Conservation (phyloP, 2,888 invertebrate species). For the Tipula confusa region DNA sequence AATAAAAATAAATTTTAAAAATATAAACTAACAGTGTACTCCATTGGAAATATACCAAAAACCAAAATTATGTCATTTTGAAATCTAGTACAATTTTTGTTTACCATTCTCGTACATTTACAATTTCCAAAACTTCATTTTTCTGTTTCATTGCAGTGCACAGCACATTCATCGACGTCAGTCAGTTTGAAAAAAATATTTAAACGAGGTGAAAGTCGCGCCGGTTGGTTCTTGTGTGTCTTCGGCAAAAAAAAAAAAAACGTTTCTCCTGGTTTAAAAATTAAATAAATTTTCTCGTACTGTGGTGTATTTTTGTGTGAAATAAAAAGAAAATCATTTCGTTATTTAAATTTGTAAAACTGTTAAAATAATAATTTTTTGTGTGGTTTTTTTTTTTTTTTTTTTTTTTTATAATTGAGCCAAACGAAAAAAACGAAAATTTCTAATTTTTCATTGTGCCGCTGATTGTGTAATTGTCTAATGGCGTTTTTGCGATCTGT, state of each 20-base stretch:
- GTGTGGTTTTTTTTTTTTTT: too few relatives aligned
- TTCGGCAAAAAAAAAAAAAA: background rate
- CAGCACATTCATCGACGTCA: background rate
- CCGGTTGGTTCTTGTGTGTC: background rate
- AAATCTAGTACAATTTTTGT: slow-evolving; percentile 27
- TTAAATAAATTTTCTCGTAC: background rate
- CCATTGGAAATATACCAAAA: background rate
- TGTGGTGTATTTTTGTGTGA: background rate
- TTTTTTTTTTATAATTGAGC: too few relatives aligned
- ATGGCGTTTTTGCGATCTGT: slow-evolving; percentile 51
- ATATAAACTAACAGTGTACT: background rate
- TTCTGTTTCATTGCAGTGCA: background rate
- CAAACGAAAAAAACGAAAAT: background rate
- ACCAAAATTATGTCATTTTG: background rate
- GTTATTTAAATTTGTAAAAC: background rate
- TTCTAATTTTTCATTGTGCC: background rate
- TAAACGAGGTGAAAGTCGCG: background rate
- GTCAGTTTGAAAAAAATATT: background rate
- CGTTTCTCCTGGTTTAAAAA: background rate
- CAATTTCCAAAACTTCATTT: background rate
- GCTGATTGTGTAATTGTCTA: slow-evolving; percentile 36
- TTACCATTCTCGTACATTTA: too few relatives aligned
- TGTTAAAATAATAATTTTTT: background rate
- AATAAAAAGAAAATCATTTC: too few relatives aligned
- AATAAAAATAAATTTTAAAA: background rate